Evolutionary conservation across 2,797 vertebrate genomes (phyloP).

Genomic region (Parambassis ranga): DNA sequence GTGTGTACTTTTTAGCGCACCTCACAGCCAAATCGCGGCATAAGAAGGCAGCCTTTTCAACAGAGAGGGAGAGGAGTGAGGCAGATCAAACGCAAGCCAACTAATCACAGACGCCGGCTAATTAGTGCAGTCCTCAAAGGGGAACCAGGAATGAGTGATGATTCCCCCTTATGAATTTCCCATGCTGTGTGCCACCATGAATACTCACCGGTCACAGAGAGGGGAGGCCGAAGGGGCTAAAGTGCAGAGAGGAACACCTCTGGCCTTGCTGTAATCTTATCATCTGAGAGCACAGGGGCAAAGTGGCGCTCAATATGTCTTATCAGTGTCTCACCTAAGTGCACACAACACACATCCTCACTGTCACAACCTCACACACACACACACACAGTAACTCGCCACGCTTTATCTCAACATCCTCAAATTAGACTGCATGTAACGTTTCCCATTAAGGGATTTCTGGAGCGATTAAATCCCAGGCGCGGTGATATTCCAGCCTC

Average conservation of each 20-base stretch:
- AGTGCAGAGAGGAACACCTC: conserved; percentile 51
- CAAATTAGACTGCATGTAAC: conserved; percentile 76
- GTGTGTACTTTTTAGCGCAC: conserved; percentile 38
- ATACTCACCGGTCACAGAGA: conserved; percentile 18
- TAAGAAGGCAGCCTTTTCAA: conserved; percentile 60
- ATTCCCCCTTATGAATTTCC: conserved; percentile 72
- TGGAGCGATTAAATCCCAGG: conserved; percentile 69
- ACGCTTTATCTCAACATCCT: conserved; percentile 64
- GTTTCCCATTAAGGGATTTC: conserved; percentile 79
- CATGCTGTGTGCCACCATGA: conserved; percentile 51
- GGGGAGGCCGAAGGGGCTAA: conserved; percentile 41
- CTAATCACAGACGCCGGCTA: conserved; percentile 79
- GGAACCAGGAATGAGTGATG: conserved; percentile 72
- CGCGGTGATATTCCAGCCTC: conserved; percentile 59
- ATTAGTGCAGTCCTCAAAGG: conserved; percentile 79
- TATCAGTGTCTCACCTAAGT: conserved; percentile 63
- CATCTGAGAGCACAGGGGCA: conserved; percentile 51
- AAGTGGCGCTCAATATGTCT: conserved; percentile 59
- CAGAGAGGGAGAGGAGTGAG: conserved; percentile 52
- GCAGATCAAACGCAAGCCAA: conserved; percentile 76
- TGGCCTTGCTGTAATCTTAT: conserved; percentile 68
- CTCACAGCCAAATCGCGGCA: conserved; percentile 56
- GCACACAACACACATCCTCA: conserved; percentile 6
- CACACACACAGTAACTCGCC: neutral
- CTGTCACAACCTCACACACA: conserved; percentile 14